Evolutionary conservation across 2,797 vertebrate genomes (phyloP).

Genomic region (Vespertilio murinus): DNA sequence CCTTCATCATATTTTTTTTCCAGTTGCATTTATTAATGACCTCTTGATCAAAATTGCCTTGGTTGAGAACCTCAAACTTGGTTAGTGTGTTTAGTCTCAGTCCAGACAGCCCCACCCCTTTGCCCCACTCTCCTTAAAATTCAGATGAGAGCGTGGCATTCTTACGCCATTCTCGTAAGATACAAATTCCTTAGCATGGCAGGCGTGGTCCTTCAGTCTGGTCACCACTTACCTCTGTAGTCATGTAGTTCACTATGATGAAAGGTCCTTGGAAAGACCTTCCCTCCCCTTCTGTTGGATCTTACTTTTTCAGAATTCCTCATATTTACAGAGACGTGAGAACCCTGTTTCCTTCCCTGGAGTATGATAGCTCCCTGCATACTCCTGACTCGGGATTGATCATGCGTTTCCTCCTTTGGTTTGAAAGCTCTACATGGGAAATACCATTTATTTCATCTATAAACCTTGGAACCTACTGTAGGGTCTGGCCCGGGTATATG

Average conservation of each 20-base stretch:
- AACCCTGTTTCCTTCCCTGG: neutral
- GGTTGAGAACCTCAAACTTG: conserved; percentile 25
- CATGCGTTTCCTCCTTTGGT: neutral
- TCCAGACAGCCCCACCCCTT: neutral
- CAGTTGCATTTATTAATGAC: neutral
- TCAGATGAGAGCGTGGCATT: neutral
- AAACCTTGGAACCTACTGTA: neutral
- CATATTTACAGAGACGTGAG: neutral
- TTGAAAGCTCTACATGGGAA: neutral
- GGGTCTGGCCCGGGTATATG: neutral
- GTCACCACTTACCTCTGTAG: neutral
- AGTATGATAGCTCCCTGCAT: neutral
- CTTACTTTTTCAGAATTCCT: conserved; percentile 37
- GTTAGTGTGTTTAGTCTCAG: neutral
- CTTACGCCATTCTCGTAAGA: neutral
- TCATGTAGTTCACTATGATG: conserved; percentile 20
- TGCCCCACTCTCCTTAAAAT: neutral
- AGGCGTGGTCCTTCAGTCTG: neutral
- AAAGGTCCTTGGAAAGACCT: conserved; percentile 27
- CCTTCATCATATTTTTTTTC: neutral
- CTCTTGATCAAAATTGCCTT: neutral
- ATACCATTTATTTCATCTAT: neutral
- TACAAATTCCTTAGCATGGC: neutral
- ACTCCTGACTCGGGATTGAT: neutral
- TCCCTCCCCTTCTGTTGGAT: neutral